These are phyloP conservation scores for Zalophus californianus DNA, from an alignment of 2,797 vertebrate species.

Conservation along the genomic window DNA sequence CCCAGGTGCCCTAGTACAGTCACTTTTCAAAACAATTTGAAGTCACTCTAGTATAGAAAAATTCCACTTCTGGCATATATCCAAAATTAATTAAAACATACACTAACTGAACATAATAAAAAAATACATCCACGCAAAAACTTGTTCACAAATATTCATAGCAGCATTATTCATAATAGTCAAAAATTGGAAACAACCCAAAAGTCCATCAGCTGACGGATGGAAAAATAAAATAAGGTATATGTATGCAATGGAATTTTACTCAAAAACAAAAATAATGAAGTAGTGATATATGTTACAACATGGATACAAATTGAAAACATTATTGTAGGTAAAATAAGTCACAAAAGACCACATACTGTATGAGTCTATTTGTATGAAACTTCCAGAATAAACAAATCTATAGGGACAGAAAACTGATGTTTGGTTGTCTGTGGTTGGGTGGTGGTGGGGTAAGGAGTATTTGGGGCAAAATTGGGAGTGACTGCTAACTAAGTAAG, in stretches of 20 bases:
- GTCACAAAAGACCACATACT: background rate
- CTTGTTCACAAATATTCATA: background rate
- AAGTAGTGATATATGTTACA: background rate
- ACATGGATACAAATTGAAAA: background rate
- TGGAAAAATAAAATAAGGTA: background rate
- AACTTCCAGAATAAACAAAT: background rate
- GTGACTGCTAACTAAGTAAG: background rate
- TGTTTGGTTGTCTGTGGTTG: background rate
- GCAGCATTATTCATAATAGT: background rate
- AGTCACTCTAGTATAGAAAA: background rate
- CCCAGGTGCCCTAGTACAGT: background rate
- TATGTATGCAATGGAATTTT: background rate
- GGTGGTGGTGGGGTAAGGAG: background rate
- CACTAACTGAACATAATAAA: background rate
- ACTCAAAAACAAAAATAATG: background rate
- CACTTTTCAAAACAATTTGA: background rate
- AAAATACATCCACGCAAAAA: background rate
- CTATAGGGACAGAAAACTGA: background rate
- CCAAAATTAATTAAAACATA: background rate
- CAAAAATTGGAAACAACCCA: background rate
- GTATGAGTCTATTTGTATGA: background rate
- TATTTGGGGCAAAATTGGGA: background rate
- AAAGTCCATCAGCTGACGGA: background rate
- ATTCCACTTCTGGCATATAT: background rate
- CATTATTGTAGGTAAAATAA: background rate